Evolutionary conservation across 2,113 vertebrate genomes (phyloP).

Genomic region (Maccullochella peelii): DNA sequence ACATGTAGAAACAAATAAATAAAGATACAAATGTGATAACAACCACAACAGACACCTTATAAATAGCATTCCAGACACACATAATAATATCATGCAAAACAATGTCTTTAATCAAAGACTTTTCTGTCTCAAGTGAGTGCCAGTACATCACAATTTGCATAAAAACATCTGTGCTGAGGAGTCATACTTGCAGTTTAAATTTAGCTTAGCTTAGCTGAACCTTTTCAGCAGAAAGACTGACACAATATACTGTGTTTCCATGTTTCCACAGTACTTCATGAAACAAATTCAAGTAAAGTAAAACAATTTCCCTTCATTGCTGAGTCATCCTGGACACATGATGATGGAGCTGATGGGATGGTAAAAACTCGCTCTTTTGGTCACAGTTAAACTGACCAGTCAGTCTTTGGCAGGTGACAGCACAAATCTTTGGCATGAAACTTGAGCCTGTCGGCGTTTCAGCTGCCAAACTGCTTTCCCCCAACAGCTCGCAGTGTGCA

Average conservation of each 20-base stretch:
- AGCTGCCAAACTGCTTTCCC: conserved; percentile 47
- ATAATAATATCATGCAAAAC: neutral
- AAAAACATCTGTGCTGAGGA: neutral
- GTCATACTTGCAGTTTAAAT: neutral
- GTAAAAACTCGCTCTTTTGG: conserved; percentile 34
- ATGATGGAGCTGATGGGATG: conserved; percentile 10
- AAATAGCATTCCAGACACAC: neutral
- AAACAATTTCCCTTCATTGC: neutral
- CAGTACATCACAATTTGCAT: conserved; percentile 13
- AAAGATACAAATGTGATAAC: neutral
- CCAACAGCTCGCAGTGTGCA: conserved; percentile 18
- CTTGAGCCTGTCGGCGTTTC: conserved; percentile 22
- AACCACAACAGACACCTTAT: neutral
- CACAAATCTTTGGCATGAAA: conserved; percentile 42
- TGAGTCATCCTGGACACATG: conserved; percentile 33
- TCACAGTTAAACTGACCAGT: conserved; percentile 51
- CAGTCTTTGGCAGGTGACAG: conserved; percentile 62
- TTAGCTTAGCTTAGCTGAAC: neutral
- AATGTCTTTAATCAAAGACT: conserved; percentile 26
- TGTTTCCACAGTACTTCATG: neutral
- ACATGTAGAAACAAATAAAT: neutral
- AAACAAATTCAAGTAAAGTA: neutral
- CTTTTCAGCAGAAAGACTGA: neutral
- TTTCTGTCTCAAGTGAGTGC: conserved; percentile 5
- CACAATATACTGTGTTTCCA: neutral